These are phyloP conservation scores for Hassar affinis DNA, from an alignment of 2,113 vertebrate species.

Conservation along the genomic window DNA sequence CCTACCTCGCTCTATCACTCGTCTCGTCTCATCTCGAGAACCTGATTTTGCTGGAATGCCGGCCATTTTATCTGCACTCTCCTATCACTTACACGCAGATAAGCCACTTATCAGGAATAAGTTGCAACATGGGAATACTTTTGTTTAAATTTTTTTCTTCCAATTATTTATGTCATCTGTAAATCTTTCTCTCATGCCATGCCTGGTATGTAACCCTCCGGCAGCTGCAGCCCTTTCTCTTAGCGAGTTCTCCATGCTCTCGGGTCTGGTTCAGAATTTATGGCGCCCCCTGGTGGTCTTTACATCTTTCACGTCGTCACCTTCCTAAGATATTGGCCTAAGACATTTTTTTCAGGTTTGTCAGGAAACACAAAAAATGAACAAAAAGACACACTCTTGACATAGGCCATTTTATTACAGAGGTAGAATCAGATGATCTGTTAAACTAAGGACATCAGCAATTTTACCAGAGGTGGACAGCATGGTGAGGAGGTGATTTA, in stretches of 20 bases:
- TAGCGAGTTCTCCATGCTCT: slow-evolving; percentile 54
- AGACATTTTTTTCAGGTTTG: no score
- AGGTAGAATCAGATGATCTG: no score
- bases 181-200: slow-evolving; percentile 40
- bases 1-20: slow-evolving; percentile 35
- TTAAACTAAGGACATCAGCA: no score
- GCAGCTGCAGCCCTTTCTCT: slow-evolving; percentile 65
- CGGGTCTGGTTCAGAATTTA: slow-evolving; percentile 36
- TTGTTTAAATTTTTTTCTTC: slow-evolving; percentile 65
- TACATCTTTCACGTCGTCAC: background rate
- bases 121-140: slow-evolving; percentile 67
- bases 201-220: slow-evolving; percentile 67
- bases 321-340: no score
- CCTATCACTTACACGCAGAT: slow-evolving; percentile 58
- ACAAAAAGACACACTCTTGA: no score
- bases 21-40: slow-evolving; percentile 49
- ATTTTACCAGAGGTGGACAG: no score
- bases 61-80: slow-evolving; percentile 58
- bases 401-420: no score
- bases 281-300: slow-evolving; percentile 58
- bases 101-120: slow-evolving; percentile 66
- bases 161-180: slow-evolving; percentile 66
- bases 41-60: slow-evolving; percentile 63
- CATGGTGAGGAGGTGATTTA: no score
- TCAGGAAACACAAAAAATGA: no score